These are phyloP conservation scores for Epinotia demarniana DNA, from an alignment of 2,888 invertebrate genomes.

Conservation along the genomic window DNA sequence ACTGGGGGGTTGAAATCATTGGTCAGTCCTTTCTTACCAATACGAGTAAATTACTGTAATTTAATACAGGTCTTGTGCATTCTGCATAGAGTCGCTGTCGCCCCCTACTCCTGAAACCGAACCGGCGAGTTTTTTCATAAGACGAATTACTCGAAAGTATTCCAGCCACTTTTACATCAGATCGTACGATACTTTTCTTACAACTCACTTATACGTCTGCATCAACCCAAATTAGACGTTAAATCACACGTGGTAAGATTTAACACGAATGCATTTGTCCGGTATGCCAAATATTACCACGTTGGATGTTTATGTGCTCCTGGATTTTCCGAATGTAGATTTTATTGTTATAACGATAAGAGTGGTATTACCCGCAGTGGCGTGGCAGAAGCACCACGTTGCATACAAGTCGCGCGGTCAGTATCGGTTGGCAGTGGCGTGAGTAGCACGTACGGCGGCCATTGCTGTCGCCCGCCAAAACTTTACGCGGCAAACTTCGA, in stretches of 20 bases:
- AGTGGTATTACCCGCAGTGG: not conserved
- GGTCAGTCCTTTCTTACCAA: slow-evolving; percentile 18
- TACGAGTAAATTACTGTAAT: slow-evolving; percentile 7
- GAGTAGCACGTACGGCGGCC: slow-evolving; percentile 43
- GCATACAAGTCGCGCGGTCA: slow-evolving; percentile 45
- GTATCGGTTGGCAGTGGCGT: slow-evolving; percentile 49
- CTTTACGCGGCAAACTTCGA: slow-evolving; percentile 48
- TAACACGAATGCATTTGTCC: not conserved
- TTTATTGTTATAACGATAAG: not conserved
- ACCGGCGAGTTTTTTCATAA: slow-evolving; percentile 39
- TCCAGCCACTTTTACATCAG: slow-evolving; percentile 39
- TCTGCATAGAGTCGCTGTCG: not conserved
- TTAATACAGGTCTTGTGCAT: slow-evolving; percentile 2
- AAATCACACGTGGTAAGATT: not conserved
- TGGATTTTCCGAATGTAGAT: not conserved
- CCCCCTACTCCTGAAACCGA: slow-evolving; percentile 32
- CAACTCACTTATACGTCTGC: slow-evolving; percentile 1
- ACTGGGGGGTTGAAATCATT: not conserved
- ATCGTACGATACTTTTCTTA: slow-evolving; percentile 38
- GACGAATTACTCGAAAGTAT: slow-evolving; percentile 41
- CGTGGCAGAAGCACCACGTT: slow-evolving; percentile 36
- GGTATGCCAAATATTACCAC: slow-evolving; percentile 34
- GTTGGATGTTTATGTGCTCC: slow-evolving; percentile 16
- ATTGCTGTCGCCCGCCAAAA: slow-evolving; percentile 45
- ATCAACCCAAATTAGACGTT: slow-evolving; percentile 10